phyloP scores from a whole-genome alignment of 92 coral and sea anemone genomes.

The Epizoanthus rinbou region DNA sequence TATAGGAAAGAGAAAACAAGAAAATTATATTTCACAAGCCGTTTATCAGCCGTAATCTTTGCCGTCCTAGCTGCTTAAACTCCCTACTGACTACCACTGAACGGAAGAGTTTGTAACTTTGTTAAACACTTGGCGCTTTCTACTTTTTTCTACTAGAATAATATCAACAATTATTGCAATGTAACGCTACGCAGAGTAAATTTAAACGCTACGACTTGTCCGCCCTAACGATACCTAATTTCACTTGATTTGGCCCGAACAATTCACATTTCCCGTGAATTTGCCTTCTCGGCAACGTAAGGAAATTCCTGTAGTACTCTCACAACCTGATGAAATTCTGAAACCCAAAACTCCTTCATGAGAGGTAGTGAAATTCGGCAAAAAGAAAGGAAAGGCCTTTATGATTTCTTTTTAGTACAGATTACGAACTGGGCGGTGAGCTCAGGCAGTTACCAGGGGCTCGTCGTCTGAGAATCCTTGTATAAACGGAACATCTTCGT shows the following conservation, averaged over 20 bases:
- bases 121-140: too few relatives aligned
- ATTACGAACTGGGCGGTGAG: neutral
- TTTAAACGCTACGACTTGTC: too few relatives aligned
- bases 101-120: too few relatives aligned
- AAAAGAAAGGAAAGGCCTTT: neutral
- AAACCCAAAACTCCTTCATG: neutral
- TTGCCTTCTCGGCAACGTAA: neutral
- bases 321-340: too few relatives aligned
- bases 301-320: neutral
- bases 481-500: conserved; percentile 86
- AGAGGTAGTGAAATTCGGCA: neutral
- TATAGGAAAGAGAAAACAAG: too few relatives aligned
- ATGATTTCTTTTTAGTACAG: neutral
- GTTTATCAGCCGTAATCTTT: too few relatives aligned
- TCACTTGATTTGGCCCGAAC: conserved; percentile 1
- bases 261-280: neutral
- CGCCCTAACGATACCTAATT: neutral
- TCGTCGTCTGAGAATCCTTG: conserved; percentile 97
- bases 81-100: too few relatives aligned
- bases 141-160: too few relatives aligned
- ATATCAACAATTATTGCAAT: too few relatives aligned
- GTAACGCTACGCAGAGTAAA: too few relatives aligned
- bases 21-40: too few relatives aligned
- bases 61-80: too few relatives aligned
- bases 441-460: conserved; percentile 93